Evolutionary conservation across 2,797 vertebrate species (phyloP).

Genomic region (Smutsia gigantea): DNA sequence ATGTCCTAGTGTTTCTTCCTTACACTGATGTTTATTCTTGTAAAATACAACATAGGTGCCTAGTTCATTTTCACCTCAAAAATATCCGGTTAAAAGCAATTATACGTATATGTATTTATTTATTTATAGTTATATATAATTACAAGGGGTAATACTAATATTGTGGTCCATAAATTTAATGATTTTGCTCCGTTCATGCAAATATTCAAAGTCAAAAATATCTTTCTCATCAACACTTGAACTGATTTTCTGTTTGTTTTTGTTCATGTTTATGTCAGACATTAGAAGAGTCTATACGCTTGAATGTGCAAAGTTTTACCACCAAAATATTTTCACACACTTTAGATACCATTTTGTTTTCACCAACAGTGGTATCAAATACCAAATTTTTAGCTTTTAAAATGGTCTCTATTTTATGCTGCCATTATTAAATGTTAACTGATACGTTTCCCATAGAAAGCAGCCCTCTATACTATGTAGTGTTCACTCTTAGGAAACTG

Average conservation of each 20-base stretch:
- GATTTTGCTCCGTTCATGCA: neutral
- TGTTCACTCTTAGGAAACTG: neutral
- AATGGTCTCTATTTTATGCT: neutral
- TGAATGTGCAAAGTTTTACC: neutral
- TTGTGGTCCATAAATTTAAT: neutral
- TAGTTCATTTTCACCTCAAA: constrained; percentile 23
- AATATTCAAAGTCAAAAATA: neutral
- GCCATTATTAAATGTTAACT: neutral
- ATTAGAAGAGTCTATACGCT: neutral
- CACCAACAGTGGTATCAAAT: neutral
- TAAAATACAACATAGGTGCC: neutral
- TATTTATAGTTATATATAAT: neutral
- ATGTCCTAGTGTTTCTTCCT: neutral
- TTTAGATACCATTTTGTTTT: neutral
- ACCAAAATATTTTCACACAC: neutral
- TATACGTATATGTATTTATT: neutral
- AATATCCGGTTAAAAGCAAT: neutral
- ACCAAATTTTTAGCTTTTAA: neutral
- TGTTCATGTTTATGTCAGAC: neutral
- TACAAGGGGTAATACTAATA: neutral
- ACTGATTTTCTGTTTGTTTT: neutral
- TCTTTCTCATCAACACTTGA: neutral
- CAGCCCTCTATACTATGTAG: neutral
- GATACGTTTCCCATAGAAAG: neutral
- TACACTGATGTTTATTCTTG: neutral